Percentiles rank a stretch among this genome's conserved stretches.
Conservation (phyloP, 1,140 invertebrate genomes). For the Belonocnema kinseyi region DNA sequence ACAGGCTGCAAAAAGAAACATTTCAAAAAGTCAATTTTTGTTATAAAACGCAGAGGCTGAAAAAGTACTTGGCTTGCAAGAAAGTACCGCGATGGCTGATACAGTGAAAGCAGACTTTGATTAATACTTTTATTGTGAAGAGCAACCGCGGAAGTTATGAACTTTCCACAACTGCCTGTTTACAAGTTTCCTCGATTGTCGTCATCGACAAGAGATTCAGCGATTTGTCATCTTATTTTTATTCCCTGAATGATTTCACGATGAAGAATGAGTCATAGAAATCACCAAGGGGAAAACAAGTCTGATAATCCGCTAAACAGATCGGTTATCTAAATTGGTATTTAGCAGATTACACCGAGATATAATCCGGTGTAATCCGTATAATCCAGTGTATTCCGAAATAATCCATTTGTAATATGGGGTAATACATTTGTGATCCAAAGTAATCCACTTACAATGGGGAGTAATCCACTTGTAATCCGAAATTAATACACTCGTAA, state of each 20-base stretch:
- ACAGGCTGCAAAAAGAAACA: neutral
- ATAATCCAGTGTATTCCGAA: too few relatives aligned
- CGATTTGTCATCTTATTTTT: constrained; percentile 8
- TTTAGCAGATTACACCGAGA: too few relatives aligned
- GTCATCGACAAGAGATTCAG: constrained; percentile 10
- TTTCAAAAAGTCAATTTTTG: neutral
- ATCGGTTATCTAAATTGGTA: too few relatives aligned
- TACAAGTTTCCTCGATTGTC: constrained; percentile 4
- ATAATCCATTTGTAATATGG: too few relatives aligned
- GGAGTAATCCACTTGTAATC: too few relatives aligned
- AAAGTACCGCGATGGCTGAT: neutral
- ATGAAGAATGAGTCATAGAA: constrained; percentile 2
- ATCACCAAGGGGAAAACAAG: neutral
- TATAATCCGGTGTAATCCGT: too few relatives aligned
- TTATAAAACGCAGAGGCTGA: neutral
- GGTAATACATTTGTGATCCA: too few relatives aligned
- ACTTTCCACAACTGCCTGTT: constrained; percentile 11
- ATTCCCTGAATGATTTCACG: neutral
- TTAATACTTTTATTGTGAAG: constrained; percentile 26
- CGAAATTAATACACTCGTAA: too few relatives aligned
- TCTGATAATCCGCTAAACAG: too few relatives aligned
- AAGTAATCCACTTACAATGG: too few relatives aligned
- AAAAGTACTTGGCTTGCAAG: neutral
- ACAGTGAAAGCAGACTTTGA: constrained; percentile 23
- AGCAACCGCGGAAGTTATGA: neutral